Evolutionary conservation across 2,888 invertebrate genomes (phyloP).

Genomic region (Drosophila anceps): DNA sequence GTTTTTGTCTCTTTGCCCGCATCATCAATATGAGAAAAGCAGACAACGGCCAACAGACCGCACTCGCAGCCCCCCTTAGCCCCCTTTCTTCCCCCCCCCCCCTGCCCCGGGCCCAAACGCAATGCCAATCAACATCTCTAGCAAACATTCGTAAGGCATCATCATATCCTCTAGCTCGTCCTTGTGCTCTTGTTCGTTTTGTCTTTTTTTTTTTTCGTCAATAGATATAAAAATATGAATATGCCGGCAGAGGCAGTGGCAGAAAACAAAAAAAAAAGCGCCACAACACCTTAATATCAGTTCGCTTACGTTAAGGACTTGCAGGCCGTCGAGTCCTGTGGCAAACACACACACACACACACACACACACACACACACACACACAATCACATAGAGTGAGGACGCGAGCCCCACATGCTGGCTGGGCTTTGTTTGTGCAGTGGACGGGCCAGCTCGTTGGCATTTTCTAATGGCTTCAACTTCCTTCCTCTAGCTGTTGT

Average conservation of each 20-base stretch:
- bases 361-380: constrained; percentile 16
- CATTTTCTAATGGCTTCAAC: constrained; percentile 81
- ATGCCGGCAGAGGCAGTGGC: constrained; percentile 29
- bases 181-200: constrained; percentile 32
- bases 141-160: constrained; percentile 80
- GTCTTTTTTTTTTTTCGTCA: constrained; percentile 36
- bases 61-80: not conserved
- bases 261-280: constrained; percentile 14
- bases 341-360: constrained; percentile 15
- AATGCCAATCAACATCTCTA: constrained; percentile 79
- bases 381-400: too few species aligned
- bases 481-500: constrained; percentile 75
- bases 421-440: constrained; percentile 49
- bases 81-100: not conserved
- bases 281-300: constrained; percentile 64
- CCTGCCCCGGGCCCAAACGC: constrained; percentile 21
- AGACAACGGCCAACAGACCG: constrained; percentile 50
- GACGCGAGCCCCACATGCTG: constrained; percentile 24
- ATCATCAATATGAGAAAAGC: constrained; percentile 53
- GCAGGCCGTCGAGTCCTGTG: constrained; percentile 18
- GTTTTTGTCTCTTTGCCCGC: constrained; percentile 63
- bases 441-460: constrained; percentile 48
- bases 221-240: constrained; percentile 64
- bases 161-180: constrained; percentile 51
- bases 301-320: constrained; percentile 42